Evolutionary conservation across 2,888 invertebrate genomes (phyloP), one percentile per base, ranked within the genome.

Genomic region (Ramazzottius varieornatus): DNA sequence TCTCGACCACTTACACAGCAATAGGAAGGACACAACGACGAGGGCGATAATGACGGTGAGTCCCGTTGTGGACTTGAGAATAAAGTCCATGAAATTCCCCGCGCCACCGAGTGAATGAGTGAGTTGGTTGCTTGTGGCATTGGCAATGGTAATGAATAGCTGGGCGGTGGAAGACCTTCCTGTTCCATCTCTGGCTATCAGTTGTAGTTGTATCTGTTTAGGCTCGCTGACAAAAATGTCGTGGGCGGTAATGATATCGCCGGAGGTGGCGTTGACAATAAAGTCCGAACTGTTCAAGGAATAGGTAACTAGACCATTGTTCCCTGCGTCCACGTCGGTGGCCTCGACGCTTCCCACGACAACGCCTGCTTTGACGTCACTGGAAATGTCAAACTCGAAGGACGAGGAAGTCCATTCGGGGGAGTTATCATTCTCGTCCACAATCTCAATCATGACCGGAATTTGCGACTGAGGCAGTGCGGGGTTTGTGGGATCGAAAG

Each of bases 81-180:
- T 16, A 16, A 29, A 24, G 20, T 16, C 29, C 54, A 54, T 24
- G 20, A 54, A 24, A 54, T 54, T n/a, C 8, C 8, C 8, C 8
- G 40, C 8, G 8, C 20, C 20, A 40, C 40, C 8, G 4, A 8
- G 20, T 29, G 54, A 13, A 16, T 16, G 20, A 24, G 54, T 29
- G 16, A 54, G 29, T 24, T 54, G 54, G 29, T 54, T 54, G 54
- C 16, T 29, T 4, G n/a, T 54, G 54, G 29, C 54, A 54, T 54
- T 54, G 54, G 54, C 54, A 54, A 54, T 54, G 54, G 54, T 54
- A 29, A 54, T 54, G 29, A 54, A 54, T 4, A 54, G n/a, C 54
- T 54, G 54, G 54, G 54, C 54, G 54, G 54, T n/a, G 20, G 54
- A 16, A 24, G 54, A 16, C 20, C 54, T 8, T 8, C 54, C 16